These are phyloP conservation scores for Drosophila peninsularis DNA, from an alignment of 2,888 invertebrate genomes.

Conservation along the genomic window DNA sequence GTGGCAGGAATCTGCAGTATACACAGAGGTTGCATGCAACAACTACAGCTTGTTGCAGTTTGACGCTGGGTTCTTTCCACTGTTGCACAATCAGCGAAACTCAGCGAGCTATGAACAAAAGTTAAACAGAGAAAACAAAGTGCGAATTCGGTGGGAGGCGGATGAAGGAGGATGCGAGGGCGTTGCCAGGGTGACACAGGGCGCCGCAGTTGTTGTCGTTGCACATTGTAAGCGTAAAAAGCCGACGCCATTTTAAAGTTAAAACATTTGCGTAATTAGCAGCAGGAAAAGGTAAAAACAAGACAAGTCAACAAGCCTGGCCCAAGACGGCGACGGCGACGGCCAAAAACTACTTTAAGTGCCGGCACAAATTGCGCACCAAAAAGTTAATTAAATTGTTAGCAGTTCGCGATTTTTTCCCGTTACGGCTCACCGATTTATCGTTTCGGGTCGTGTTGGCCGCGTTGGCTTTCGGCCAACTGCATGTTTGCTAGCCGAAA, in stretches of 20 bases:
- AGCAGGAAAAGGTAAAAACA: conserved; percentile 44
- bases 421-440: conserved; percentile 26
- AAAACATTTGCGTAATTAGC: conserved; percentile 77
- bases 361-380: conserved; percentile 50
- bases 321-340: conserved; percentile 19
- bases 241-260: conserved; percentile 64
- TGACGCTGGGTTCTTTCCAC: conserved; percentile 29
- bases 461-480: conserved; percentile 74
- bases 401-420: conserved; percentile 46
- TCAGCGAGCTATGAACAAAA: conserved; percentile 75
- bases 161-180: neutral
- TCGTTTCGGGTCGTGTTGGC: conserved; percentile 34
- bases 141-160: conserved; percentile 45
- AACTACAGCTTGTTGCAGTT: conserved; percentile 33
- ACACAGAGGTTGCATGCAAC: conserved; percentile 25
- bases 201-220: conserved; percentile 34
- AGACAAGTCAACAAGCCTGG: conserved; percentile 16
- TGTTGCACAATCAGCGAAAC: conserved; percentile 72
- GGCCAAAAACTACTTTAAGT: conserved; percentile 54
- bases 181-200: neutral
- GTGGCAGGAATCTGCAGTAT: conserved; percentile 1
- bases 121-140: conserved; percentile 77
- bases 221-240: conserved; percentile 61
- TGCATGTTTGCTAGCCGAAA: conserved; percentile 64
- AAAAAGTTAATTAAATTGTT: conserved; percentile 77